Base-by-base conservation (phyloP, 2,113 vertebrate genomes). In the Hymenochirus boettgeri region DNA sequence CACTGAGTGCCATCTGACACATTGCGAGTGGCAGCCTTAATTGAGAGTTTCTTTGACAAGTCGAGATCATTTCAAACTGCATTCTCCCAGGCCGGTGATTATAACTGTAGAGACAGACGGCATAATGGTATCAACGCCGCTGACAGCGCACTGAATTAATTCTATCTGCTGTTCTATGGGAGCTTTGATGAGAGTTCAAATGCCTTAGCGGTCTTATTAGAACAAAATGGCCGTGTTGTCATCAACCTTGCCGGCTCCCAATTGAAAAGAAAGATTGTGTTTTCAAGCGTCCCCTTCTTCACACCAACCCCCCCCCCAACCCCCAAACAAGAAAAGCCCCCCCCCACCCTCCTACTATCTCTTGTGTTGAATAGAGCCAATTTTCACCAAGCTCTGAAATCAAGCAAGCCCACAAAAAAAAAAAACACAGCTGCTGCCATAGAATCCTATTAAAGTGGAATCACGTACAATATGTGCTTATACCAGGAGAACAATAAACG, bases 171-270 rank as follows among this genome's bases (percentile, higher is more conserved):
- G 91, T 87, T 85, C 83, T 86, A 82, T 89, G 84, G 88, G 91
- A 92, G 92, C 90, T 88, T 92, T 97, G 95, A 98, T 98, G 93
- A 94, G 92, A 90, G 90, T 92, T 93, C 90, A 93, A 93, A 96
- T 95, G 91, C 95, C 93, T n/a, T 94, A 93, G 95, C 92, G 93
- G 92, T 94, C 90, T 97, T 92, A 97, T 97, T 96, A 95, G 85
- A 94, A 95, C 93, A 97, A 92, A 98, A 98, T 97, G 93, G 90
- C 93, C 93, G 92, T 98, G 95, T 98, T 98, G 95, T 97, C 93
- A 94, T 95, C 95, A 98, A 96, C 95, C 94, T 97, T 93, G 92
- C 93, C 93, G 96, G 91, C 86, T 89, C 84, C 92, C 93, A 92
- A 94, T 96, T 90, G 96, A 98, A 97, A 96, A 94, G 89, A 93